These are phyloP conservation scores for Epinephelus coioides DNA, from an alignment of 2,797 vertebrate genomes.

Conservation along the genomic window DNA sequence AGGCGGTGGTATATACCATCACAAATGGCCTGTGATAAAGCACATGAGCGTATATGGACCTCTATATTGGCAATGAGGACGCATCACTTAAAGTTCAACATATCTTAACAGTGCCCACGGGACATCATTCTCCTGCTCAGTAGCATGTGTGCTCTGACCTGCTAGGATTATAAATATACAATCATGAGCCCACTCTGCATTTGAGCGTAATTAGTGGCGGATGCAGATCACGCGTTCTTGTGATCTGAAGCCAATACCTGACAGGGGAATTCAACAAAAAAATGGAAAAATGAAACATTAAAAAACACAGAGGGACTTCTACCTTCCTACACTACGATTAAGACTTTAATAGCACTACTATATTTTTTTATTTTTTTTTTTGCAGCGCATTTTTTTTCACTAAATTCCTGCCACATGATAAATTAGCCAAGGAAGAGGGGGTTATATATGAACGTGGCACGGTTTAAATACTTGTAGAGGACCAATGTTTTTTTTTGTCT, in stretches of 20 bases:
- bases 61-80: conserved; percentile 8
- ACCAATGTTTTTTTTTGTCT: conserved; percentile 39
- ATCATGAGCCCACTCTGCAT: background rate
- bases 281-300: background rate
- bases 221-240: background rate
- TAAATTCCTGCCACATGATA: conserved; percentile 41
- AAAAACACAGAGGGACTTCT: background rate
- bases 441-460: conserved; percentile 66
- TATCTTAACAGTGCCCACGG: conserved; percentile 27
- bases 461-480: conserved; percentile 63
- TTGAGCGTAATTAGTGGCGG: conserved; percentile 8
- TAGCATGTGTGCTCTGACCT: conserved; percentile 25
- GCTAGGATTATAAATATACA: conserved; percentile 26
- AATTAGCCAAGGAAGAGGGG: conserved; percentile 48
- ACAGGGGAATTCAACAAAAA: background rate
- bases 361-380: background rate
- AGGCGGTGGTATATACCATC: conserved; percentile 82
- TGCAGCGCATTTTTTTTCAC: conserved; percentile 8
- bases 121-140: conserved; percentile 33
- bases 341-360: background rate
- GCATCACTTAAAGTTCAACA: conserved; percentile 18
- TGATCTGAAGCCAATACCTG: conserved; percentile 25
- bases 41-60: conserved; percentile 46
- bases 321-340: background rate
- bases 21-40: conserved; percentile 74